Percentiles rank a stretch among this genome's conserved stretches.
Conservation (phyloP, 1,140 invertebrate genomes). For the Apis mellifera region Amel_HAv3.1 CM009944.2:8810501-8811000, state of each 20-base stretch:
- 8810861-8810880: conserved; percentile 65
- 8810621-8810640: too few relatives aligned
- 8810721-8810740: not conserved
- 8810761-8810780: not conserved
- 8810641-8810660: too few relatives aligned
- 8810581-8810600: too few relatives aligned
- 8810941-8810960: conserved; percentile 33
- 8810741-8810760: too few relatives aligned
- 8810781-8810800: not conserved
- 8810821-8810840: conserved; percentile 40
- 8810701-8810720: not conserved
- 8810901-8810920: conserved; percentile 36
- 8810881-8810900: conserved; percentile 53
- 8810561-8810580: too few relatives aligned
- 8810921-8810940: conserved; percentile 34
- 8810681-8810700: too few relatives aligned
- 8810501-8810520: too few relatives aligned
- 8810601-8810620: too few relatives aligned
- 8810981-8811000: not conserved
- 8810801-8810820: conserved; percentile 35
- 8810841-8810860: conserved; percentile 58
- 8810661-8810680: too few relatives aligned
- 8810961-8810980: conserved; percentile 30
- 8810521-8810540: too few relatives aligned
- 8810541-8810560: too few relatives aligned